These are phyloP conservation scores for Coptotermes formosanus DNA, from an alignment of 1,140 invertebrate species.

Conservation along the genomic window DNA sequence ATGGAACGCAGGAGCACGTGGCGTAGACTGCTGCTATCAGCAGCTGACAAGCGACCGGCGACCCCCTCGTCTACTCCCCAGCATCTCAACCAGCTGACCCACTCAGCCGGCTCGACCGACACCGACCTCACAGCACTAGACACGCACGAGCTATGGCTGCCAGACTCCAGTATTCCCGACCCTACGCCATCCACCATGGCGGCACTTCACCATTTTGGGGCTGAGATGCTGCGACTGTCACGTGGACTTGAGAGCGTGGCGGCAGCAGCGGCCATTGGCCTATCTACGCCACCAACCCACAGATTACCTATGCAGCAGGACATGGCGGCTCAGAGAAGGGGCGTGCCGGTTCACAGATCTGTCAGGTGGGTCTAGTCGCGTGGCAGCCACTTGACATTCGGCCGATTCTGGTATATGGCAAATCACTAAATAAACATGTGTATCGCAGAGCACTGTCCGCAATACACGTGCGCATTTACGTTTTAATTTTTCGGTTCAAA, in stretches of 20 bases:
- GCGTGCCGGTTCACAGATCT: background rate
- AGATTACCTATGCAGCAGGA: background rate
- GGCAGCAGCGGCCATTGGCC: background rate
- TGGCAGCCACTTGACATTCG: no score
- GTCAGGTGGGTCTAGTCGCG: background rate
- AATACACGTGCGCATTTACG: no score
- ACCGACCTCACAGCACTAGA: constrained; percentile 77
- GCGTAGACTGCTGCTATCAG: constrained; percentile 54
- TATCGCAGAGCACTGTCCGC: no score
- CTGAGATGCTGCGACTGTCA: constrained; percentile 77
- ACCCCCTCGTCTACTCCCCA: constrained; percentile 40
- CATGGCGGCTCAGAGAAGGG: background rate
- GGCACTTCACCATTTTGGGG: constrained; percentile 76
- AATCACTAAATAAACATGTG: no score
- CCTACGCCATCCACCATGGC: constrained; percentile 76
- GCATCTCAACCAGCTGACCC: constrained; percentile 36
- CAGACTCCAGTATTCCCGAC: constrained; percentile 62
- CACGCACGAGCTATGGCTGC: constrained; percentile 76
- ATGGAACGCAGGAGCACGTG: constrained; percentile 63
- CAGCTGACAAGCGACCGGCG: constrained; percentile 32
- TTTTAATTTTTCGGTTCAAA: no score
- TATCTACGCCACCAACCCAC: background rate
- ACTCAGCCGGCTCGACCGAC: constrained; percentile 65
- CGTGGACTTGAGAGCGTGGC: constrained; percentile 63
- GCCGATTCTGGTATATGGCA: no score